A percentile compares a stretch with the other conserved stretches of the same genome.
phyloP scores from a whole-genome alignment of 2,888 invertebrate genomes.

The Macaria liturata region DNA sequence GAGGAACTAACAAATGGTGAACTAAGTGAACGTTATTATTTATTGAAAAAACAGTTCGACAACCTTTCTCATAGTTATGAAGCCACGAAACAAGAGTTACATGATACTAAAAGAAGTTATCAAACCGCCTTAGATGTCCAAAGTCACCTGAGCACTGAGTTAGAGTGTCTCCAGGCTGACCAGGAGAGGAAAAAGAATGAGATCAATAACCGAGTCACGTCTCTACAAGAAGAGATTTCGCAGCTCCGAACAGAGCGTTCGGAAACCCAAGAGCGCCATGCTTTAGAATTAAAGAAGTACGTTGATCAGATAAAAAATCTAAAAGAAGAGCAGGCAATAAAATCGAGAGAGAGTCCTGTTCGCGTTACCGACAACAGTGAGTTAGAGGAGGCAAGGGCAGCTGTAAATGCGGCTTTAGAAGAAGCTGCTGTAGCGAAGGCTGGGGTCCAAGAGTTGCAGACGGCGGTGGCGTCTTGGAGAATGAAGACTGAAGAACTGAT shows the following conservation, averaged over 20 bases:
- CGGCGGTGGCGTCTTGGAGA: constrained; percentile 62
- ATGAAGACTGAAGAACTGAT: constrained; percentile 64
- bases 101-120: constrained; percentile 68
- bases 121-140: constrained; percentile 74
- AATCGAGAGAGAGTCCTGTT: constrained; percentile 57
- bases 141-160: constrained; percentile 67
- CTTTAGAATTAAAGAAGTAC: constrained; percentile 59
- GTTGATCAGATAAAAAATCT: constrained; percentile 59
- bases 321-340: constrained; percentile 60
- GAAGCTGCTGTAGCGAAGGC: constrained; percentile 58
- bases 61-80: constrained; percentile 64
- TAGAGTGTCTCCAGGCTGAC: constrained; percentile 68
- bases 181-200: constrained; percentile 59
- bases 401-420: constrained; percentile 51
- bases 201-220: constrained; percentile 53
- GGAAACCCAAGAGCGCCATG: constrained; percentile 58
- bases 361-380: constrained; percentile 55
- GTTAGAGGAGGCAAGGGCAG: constrained; percentile 61
- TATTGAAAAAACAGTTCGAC: constrained; percentile 70
- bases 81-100: constrained; percentile 69
- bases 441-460: constrained; percentile 58
- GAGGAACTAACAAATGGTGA: constrained; percentile 70
- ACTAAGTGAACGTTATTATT: constrained; percentile 66
- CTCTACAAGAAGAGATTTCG: constrained; percentile 70
- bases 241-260: constrained; percentile 59